Base-by-base conservation (phyloP, 2,113 vertebrate genomes). In the Gallinago paraguaiae region DNA sequence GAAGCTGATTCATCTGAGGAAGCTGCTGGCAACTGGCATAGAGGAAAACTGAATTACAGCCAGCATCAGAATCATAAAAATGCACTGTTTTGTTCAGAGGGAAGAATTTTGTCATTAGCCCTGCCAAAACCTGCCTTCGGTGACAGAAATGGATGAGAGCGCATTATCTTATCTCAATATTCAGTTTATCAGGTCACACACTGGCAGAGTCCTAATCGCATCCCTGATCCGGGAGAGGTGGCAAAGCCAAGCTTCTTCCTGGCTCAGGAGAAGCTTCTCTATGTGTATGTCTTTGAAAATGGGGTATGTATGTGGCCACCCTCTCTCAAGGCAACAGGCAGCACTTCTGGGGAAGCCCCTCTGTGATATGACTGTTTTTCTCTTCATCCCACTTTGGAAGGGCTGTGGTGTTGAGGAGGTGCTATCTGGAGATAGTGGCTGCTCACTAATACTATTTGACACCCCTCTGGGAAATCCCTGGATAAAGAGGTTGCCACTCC, bases 1-100 rank as follows among this genome's bases (percentile, higher is more conserved):
- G 86, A 95, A 95, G 86, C 86, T 81, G 90, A 92, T 94, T 96
- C 86, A 87, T 97, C 90, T 87, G 93, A 97, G 83, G 90, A 96
- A 97, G 88, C 74, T 89, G 88, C 86, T 97, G 96, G 97, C 96
- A 97, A 89, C 70, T 69, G 88, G 82, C 59, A 86, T 43, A 80
- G 9, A 93, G 68, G 91, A 95, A 65, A 78, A 37, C 78, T 94
- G 96, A 96, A 96, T 85, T 92, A 92, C 86, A 94, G 93, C 95
- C 96, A 96, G 48, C 65, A 63, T 57, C 82, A 88, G 82, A 93
- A 95, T 75, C 56, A 75, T 86, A 91, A 84, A 96, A 96, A 87
- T 78, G 75, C 64, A 57, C 82, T 82, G 41, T 69, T 96, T 91
- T 85, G 80, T 84, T 96, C 77, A 82, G 84, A 83, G 46, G 61